These are phyloP conservation scores for Halotydeus destructor DNA, from an alignment of 1,140 invertebrate species.

Conservation along the genomic window DNA sequence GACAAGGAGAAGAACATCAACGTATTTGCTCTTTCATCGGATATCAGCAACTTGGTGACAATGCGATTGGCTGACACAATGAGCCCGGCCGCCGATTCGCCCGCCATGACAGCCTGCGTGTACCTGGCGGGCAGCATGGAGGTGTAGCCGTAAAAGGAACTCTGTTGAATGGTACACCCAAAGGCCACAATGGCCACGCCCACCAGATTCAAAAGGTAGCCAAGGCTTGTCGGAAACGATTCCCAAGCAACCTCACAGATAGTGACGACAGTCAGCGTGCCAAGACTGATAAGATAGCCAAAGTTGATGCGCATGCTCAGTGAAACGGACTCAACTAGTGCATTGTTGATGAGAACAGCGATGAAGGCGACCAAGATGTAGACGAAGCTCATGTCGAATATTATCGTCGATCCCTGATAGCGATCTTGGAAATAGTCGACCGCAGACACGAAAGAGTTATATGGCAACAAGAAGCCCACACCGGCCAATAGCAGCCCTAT, in stretches of 20 bases:
- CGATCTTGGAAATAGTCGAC: conserved; percentile 33
- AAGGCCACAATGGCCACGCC: conserved; percentile 63
- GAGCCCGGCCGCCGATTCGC: conserved; percentile 70
- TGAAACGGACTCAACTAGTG: conserved; percentile 56
- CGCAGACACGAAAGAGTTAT: conserved; percentile 37
- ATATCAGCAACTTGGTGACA: conserved; percentile 45
- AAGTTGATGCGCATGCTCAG: conserved; percentile 62
- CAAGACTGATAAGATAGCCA: conserved; percentile 58
- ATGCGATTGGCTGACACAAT: conserved; percentile 62
- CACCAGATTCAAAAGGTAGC: conserved; percentile 56
- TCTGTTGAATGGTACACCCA: conserved; percentile 77
- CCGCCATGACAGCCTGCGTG: conserved; percentile 78
- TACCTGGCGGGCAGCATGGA: conserved; percentile 70
- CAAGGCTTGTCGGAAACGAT: conserved; percentile 41
- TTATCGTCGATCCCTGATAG: conserved; percentile 58
- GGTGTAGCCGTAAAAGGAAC: conserved; percentile 79
- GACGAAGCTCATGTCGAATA: conserved; percentile 74
- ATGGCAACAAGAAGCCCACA: conserved; percentile 69
- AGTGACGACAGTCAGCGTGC: conserved; percentile 55
- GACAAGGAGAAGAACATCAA: conserved; percentile 62
- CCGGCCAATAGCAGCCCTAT: conserved; percentile 56
- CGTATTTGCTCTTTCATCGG: conserved; percentile 52
- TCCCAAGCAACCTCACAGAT: conserved; percentile 65
- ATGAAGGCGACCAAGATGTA: conserved; percentile 68
- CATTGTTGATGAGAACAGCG: conserved; percentile 62